phyloP scores from a whole-genome alignment of 2,888 invertebrate species.

The Meliscaeva auricollis region DNA sequence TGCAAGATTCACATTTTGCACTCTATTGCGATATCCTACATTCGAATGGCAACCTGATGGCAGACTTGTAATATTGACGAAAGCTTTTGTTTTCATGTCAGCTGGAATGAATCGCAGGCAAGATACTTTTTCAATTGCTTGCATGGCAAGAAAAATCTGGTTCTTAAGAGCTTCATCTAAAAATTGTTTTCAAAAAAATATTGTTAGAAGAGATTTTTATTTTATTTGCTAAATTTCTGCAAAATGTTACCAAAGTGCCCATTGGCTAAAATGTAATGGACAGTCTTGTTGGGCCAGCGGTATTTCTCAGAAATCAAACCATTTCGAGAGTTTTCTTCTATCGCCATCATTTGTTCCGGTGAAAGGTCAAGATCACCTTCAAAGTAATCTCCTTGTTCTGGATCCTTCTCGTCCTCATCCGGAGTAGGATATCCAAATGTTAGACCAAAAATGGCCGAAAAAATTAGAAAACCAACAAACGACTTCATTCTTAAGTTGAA shows the following conservation, averaged over 20 bases:
- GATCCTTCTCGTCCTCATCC: conserved; percentile 84
- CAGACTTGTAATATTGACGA: conserved; percentile 79
- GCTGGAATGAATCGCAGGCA: conserved; percentile 89
- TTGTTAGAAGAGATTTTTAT: too few relatives aligned
- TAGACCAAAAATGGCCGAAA: conserved; percentile 3
- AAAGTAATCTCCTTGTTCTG: conserved; percentile 89
- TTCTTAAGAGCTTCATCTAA: conserved; percentile 85
- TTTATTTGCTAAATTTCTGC: too few relatives aligned
- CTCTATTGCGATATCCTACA: conserved; percentile 87
- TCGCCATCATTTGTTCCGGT: conserved; percentile 68
- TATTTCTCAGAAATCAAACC: conserved; percentile 85
- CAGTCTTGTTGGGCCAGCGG: conserved; percentile 88
- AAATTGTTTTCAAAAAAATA: not conserved
- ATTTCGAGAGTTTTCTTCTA: conserved; percentile 83
- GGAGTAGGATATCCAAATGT: conserved; percentile 29
- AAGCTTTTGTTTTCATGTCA: conserved; percentile 81
- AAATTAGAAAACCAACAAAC: not conserved
- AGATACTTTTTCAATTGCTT: conserved; percentile 89
- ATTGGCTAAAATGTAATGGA: conserved; percentile 87
- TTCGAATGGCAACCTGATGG: conserved; percentile 84
- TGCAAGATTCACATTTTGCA: conserved; percentile 80
- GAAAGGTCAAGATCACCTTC: conserved; percentile 91
- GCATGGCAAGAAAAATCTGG: conserved; percentile 88
- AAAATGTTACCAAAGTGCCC: conserved; percentile 47
- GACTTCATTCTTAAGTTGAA: conserved; percentile 41